Evolutionary conservation across 2,888 invertebrate species (phyloP).

Genomic region (Meta bourneti): DNA sequence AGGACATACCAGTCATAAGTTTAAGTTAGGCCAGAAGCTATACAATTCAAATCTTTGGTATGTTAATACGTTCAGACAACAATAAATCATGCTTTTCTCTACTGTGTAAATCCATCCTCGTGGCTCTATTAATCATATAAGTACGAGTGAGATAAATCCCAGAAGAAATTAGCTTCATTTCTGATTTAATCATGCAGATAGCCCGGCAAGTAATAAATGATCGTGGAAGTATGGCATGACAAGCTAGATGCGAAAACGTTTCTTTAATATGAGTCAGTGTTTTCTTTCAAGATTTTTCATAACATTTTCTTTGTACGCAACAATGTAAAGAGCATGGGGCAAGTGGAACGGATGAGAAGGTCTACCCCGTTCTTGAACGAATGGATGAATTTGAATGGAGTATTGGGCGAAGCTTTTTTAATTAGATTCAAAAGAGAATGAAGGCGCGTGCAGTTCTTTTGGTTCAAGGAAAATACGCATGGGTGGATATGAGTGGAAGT

Average conservation of each 20-base stretch:
- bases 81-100: slow-evolving; percentile 41
- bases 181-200: slow-evolving; percentile 48
- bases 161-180: slow-evolving; percentile 39
- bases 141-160: slow-evolving; percentile 38
- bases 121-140: slow-evolving; percentile 36
- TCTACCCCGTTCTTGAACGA: not conserved
- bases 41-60: slow-evolving; percentile 16
- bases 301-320: not conserved
- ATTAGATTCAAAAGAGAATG: too few relatives aligned
- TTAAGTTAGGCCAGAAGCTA: slow-evolving; percentile 7
- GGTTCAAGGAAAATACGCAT: too few relatives aligned
- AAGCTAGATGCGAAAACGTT: slow-evolving; percentile 8
- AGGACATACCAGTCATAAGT: slow-evolving; percentile 2
- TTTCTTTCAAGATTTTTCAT: not conserved
- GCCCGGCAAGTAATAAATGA: slow-evolving; percentile 24
- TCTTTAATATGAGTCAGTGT: not conserved
- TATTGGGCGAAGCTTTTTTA: not conserved
- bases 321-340: not conserved
- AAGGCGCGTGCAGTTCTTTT: too few relatives aligned
- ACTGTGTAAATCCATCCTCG: slow-evolving; percentile 28
- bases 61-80: slow-evolving; percentile 16
- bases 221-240: slow-evolving; percentile 1
- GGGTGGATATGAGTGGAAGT: too few relatives aligned
- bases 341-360: not conserved
- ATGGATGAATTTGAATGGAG: not conserved